These are phyloP conservation scores for Pogoniulus pusillus DNA, from an alignment of 2,797 vertebrate species.

Conservation along the genomic window DNA sequence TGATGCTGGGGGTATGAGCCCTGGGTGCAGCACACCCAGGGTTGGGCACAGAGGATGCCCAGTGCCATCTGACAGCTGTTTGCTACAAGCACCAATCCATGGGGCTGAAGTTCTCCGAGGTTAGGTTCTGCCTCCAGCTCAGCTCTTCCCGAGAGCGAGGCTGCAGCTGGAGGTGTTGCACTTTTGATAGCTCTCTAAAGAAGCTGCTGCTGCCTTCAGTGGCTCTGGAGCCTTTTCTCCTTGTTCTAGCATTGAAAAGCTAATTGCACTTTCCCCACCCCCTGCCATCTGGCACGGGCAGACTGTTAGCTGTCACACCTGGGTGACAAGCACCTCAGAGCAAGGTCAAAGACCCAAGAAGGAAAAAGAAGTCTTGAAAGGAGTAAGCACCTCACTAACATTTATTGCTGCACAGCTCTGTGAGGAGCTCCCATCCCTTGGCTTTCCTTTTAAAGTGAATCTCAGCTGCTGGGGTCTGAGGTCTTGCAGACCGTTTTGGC, in stretches of 20 bases:
- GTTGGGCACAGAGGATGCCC: neutral
- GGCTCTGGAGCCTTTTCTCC: neutral
- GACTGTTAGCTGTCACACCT: neutral
- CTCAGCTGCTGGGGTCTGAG: neutral
- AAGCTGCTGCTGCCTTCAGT: neutral
- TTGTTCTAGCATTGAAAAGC: neutral
- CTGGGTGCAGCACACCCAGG: rapidly evolving
- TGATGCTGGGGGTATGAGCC: too few species aligned
- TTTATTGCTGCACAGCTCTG: neutral
- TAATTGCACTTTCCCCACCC: neutral
- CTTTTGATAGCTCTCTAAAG: neutral
- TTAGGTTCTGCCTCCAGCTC: neutral
- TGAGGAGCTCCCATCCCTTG: neutral
- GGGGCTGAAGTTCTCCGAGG: neutral
- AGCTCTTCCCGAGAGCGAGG: rapidly evolving
- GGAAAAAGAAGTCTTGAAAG: neutral
- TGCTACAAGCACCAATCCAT: neutral
- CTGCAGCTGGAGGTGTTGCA: neutral
- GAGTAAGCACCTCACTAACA: rapidly evolving
- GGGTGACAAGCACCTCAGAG: neutral
- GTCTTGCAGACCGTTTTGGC: neutral
- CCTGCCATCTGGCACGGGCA: neutral
- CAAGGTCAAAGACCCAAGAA: neutral
- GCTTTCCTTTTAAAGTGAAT: neutral
- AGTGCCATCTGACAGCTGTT: neutral